Evolutionary conservation across 2,113 vertebrate species (phyloP).

Genomic region (Etheostoma cragini): DNA sequence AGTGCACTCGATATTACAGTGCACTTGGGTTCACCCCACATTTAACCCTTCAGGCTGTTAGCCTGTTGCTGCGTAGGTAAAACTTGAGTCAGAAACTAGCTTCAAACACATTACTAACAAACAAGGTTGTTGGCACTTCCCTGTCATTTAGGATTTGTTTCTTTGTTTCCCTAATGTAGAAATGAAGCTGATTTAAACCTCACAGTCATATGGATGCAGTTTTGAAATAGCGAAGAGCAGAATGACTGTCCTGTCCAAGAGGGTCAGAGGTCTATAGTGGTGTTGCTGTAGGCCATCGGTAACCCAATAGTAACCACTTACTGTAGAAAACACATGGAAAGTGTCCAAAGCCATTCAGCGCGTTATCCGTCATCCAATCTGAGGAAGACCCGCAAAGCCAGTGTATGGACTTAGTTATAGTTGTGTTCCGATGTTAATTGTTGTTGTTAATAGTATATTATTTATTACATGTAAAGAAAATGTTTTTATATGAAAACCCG

Average conservation of each 20-base stretch:
- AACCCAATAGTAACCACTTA: background rate
- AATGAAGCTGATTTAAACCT: background rate
- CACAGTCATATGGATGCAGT: background rate
- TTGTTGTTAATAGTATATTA: background rate
- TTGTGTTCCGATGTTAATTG: background rate
- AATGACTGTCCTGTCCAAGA: background rate
- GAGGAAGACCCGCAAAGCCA: background rate
- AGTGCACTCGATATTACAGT: too few relatives aligned
- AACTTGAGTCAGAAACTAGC: background rate
- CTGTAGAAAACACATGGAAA: background rate
- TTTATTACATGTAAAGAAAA: too few relatives aligned
- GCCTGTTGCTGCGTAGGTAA: background rate
- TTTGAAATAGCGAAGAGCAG: background rate
- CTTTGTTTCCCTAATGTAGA: too few relatives aligned
- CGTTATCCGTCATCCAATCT: too few relatives aligned
- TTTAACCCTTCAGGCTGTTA: background rate
- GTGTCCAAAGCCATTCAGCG: too few relatives aligned
- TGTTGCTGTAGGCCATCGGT: too few relatives aligned
- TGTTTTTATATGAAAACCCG: too few relatives aligned
- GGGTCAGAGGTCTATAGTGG: too few relatives aligned
- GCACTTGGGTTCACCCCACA: background rate
- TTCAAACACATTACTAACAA: background rate
- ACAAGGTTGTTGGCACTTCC: background rate
- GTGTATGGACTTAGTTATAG: background rate
- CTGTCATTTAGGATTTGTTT: background rate